A percentile compares a stretch with the other conserved stretches of the same genome.
These are phyloP conservation scores for Chelmon rostratus DNA, from an alignment of 2,797 vertebrate genomes.

Conservation along the genomic window DNA sequence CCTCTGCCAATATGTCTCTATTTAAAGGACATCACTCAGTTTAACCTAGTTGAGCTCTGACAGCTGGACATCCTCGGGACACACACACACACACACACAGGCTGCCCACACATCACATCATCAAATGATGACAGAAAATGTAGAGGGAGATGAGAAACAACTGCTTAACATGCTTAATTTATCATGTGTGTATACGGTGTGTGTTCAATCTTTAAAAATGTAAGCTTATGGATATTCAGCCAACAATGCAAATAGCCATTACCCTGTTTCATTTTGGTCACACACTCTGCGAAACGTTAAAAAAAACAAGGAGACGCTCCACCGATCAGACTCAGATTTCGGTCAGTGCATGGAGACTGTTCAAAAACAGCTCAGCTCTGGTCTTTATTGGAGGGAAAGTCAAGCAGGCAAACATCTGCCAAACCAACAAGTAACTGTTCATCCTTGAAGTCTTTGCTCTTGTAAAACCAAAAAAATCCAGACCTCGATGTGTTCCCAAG, in stretches of 20 bases:
- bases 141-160: neutral
- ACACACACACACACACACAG: conserved; percentile 9
- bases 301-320: neutral
- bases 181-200: neutral
- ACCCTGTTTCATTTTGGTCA: no score
- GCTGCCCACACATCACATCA: conserved; percentile 9
- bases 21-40: conserved; percentile 61
- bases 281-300: neutral
- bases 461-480: neutral
- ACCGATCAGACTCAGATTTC: neutral
- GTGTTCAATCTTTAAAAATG: neutral
- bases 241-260: neutral
- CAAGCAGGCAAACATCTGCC: neutral
- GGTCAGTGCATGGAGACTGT: neutral
- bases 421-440: neutral
- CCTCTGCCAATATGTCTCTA: conserved; percentile 57
- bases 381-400: neutral
- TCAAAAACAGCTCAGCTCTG: neutral
- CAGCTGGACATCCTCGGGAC: conserved; percentile 54
- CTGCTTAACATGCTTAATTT: neutral
- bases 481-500: neutral
- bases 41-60: conserved; percentile 58
- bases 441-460: neutral
- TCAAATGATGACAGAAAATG: conserved; percentile 6
- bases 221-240: neutral